phyloP scores from a whole-genome alignment of 1,140 invertebrate species.

The Bombyx mandarina region DNA sequence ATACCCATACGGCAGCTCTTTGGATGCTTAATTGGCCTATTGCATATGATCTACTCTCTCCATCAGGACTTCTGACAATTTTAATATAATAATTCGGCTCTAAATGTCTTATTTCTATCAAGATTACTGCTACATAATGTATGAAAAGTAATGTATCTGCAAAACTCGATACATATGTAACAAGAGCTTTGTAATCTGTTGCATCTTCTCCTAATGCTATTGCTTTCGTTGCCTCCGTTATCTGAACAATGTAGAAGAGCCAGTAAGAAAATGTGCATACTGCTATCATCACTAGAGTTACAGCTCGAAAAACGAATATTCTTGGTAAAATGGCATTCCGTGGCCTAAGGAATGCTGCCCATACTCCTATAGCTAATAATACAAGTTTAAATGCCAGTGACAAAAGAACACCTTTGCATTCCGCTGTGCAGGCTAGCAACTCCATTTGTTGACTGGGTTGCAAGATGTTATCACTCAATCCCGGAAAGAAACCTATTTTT shows the following conservation, averaged over 20 bases:
- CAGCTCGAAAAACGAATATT: constrained; percentile 91
- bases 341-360: constrained; percentile 87
- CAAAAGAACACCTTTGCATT: constrained; percentile 88
- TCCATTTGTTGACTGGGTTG: constrained; percentile 62
- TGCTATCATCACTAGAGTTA: constrained; percentile 90
- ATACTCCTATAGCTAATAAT: constrained; percentile 91
- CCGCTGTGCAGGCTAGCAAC: constrained; percentile 66
- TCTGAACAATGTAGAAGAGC: constrained; percentile 96
- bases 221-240: constrained; percentile 83
- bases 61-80: constrained; percentile 94
- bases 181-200: constrained; percentile 86
- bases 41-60: constrained; percentile 86
- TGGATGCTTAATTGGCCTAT: constrained; percentile 96
- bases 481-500: constrained; percentile 86
- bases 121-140: constrained; percentile 93
- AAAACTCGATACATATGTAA: constrained; percentile 91
- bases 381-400: constrained; percentile 93
- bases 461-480: constrained; percentile 59
- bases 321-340: constrained; percentile 91
- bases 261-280: constrained; percentile 96
- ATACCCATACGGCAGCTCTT: constrained; percentile 91
- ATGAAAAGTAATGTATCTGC: constrained; percentile 95
- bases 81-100: constrained; percentile 93
- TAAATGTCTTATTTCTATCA: constrained; percentile 93
- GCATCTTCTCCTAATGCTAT: constrained; percentile 83